Conservation (phyloP, 2,797 vertebrate genomes). For the Orientallactaga sibirica region DNA sequence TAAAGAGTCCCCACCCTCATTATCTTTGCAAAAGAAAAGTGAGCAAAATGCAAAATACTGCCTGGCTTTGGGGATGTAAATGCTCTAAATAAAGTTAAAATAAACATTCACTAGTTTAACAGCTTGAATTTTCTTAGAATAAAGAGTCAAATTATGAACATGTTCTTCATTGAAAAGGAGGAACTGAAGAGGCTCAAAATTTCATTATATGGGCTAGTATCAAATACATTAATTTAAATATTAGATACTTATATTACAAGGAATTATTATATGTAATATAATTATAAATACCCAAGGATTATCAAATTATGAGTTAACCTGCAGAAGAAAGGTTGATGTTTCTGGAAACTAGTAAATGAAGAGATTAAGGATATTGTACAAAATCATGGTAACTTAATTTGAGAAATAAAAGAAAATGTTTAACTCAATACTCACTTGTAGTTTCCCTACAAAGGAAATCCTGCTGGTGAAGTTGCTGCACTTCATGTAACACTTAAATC, state of each 20-base stretch:
- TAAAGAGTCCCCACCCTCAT: constrained; percentile 82
- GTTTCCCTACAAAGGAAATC: neutral
- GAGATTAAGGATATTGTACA: neutral
- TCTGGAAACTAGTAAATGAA: constrained; percentile 13
- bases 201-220: neutral
- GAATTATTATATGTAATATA: constrained; percentile 1
- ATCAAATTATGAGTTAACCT: neutral
- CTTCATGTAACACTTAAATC: neutral
- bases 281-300: constrained; percentile 1
- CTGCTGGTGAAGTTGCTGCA: neutral
- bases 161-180: neutral
- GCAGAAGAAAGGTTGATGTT: neutral
- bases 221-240: neutral
- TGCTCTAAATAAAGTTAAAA: constrained; percentile 71
- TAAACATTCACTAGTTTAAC: constrained; percentile 63
- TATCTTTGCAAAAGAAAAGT: constrained; percentile 83
- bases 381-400: constrained; percentile 17
- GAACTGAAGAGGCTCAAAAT: constrained; percentile 10
- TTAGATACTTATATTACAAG: neutral
- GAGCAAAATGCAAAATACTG: constrained; percentile 80
- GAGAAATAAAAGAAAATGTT: neutral
- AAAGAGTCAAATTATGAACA: constrained; percentile 21
- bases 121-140: constrained; percentile 50
- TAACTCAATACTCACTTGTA: neutral
- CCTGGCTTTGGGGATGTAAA: constrained; percentile 59